Evolutionary conservation across 1,140 invertebrate genomes (phyloP).

Genomic region (Micrasema longulum): DNA sequence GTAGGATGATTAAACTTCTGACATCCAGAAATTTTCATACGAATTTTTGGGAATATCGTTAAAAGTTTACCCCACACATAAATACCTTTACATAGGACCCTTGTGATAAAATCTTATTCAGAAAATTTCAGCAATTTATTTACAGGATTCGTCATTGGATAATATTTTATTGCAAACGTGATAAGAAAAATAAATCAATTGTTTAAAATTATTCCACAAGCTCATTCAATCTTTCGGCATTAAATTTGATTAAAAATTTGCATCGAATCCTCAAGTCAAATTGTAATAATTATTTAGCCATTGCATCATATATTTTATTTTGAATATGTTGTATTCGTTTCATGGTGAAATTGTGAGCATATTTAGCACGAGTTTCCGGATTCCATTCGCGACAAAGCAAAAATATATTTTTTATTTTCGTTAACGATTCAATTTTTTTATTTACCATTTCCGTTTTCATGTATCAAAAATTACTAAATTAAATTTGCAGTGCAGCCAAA

Average conservation of each 20-base stretch:
- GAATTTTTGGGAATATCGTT: slow-evolving; percentile 43
- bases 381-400: no score
- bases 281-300: no score
- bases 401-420: no score
- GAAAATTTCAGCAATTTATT: slow-evolving; percentile 47
- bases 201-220: slow-evolving; percentile 25
- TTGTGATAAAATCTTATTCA: slow-evolving; percentile 48
- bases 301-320: no score
- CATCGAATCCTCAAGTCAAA: background rate
- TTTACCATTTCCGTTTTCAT: no score
- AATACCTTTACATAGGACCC: slow-evolving; percentile 9
- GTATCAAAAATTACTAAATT: no score
- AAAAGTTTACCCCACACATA: slow-evolving; percentile 42
- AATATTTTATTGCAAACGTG: slow-evolving; percentile 48
- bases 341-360: no score
- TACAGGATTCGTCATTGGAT: slow-evolving; percentile 39
- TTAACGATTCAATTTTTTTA: no score
- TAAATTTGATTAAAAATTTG: slow-evolving; percentile 19
- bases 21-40: slow-evolving; percentile 49
- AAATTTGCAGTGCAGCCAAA: no score
- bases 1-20: slow-evolving; percentile 15
- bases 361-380: no score
- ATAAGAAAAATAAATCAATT: slow-evolving; percentile 43
- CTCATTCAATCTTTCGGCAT: slow-evolving; percentile 17
- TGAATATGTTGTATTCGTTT: no score